phyloP scores from a whole-genome alignment of 1,140 invertebrate genomes.

The Helicoverpa zea region DNA sequence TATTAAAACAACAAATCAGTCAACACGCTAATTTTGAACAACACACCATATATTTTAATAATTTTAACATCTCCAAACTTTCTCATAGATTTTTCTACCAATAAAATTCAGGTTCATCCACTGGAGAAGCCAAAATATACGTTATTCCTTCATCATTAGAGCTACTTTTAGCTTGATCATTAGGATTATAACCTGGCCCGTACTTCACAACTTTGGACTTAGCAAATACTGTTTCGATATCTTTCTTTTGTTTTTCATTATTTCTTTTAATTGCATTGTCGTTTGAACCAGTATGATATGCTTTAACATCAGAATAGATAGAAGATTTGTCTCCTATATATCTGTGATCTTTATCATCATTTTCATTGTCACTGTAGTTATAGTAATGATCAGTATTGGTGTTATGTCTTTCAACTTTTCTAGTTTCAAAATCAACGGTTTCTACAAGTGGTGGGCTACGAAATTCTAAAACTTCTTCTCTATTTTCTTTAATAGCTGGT shows the following conservation, averaged over 20 bases:
- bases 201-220: conserved; percentile 74
- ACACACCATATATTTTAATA: no score
- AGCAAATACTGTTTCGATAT: conserved; percentile 72
- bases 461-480: conserved; percentile 52
- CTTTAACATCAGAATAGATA: conserved; percentile 52
- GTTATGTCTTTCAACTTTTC: conserved; percentile 53
- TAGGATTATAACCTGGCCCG: conserved; percentile 49
- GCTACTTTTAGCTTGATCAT: neutral
- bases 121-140: conserved; percentile 28
- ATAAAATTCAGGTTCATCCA: neutral
- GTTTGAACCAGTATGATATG: neutral
- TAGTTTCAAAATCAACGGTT: conserved; percentile 60
- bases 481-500: neutral
- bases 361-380: conserved; percentile 36
- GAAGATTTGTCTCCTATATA: conserved; percentile 31
- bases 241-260: neutral
- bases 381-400: neutral
- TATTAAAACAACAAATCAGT: no score
- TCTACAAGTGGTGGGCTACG: conserved; percentile 59
- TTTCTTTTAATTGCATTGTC: conserved; percentile 42
- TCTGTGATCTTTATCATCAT: neutral
- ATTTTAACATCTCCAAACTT: neutral
- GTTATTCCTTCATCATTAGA: neutral
- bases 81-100: neutral
- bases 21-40: no score